Evolutionary conservation across 1,140 invertebrate species (phyloP).

Genomic region (Tetragonula clypearis): DNA sequence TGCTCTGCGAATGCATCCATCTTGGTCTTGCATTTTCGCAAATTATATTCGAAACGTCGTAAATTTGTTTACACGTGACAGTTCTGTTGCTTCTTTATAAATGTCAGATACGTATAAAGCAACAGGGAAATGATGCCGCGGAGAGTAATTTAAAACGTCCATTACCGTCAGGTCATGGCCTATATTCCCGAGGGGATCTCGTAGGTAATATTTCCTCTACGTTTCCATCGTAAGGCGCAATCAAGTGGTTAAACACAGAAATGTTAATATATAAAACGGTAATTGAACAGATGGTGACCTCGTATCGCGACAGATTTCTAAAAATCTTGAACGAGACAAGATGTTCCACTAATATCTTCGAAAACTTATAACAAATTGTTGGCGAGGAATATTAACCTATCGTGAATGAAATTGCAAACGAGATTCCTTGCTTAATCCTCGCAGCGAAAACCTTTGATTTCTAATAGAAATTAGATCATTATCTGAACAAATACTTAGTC

Average conservation of each 20-base stretch:
- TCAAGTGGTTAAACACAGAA: neutral
- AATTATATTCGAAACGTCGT: neutral
- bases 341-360: neutral
- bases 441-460: too few relatives aligned
- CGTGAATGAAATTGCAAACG: too few relatives aligned
- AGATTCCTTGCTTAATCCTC: too few relatives aligned
- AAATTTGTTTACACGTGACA: neutral
- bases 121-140: neutral
- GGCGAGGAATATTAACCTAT: too few relatives aligned
- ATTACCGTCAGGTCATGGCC: neutral
- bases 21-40: neutral
- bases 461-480: too few relatives aligned
- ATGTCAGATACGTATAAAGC: neutral
- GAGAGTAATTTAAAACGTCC: neutral
- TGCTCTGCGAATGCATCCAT: neutral
- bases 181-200: neutral
- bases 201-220: neutral
- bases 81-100: neutral
- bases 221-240: neutral
- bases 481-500: too few relatives aligned
- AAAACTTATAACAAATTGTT: too few relatives aligned
- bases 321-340: neutral
- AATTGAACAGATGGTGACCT: neutral
- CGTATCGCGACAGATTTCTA: neutral
- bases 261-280: neutral